Evolutionary conservation across 2,797 vertebrate species (phyloP), one percentile per base, ranked within the genome.

Genomic region (Todus mexicanus): DNA sequence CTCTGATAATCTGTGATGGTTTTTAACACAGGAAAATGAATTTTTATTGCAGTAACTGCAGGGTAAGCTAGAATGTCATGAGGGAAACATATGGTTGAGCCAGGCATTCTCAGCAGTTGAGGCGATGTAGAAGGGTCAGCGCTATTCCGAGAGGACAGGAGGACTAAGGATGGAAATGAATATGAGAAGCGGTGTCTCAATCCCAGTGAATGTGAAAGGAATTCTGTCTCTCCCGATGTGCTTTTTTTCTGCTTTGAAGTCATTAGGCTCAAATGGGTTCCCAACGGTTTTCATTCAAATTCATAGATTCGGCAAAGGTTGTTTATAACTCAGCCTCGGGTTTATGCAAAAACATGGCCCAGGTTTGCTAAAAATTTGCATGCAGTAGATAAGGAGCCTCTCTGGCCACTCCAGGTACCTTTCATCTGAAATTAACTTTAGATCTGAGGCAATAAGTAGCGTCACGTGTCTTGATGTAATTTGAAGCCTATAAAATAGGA

Each of bases 401-500:
- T 88, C 60, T 76, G 87, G 89, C 71, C 29, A 59, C 53, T 84
- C 27, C 56, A 93, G 54, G 65, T 89, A 91, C 11, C 31, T 93
- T 95, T 94, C 71, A 73, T 94, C 74, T 85, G 88, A 80, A 92
- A 93, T 75, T 57, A 83, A 50, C 29, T 76, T 91, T 35, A 83
- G 26, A 74, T 83, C 71, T 83, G 72, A 83, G 38, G 54, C 43
- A 89, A 86, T 23, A 80, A 84, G 92, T 75, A 64, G 61, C 68
- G 33, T 81, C 77, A 91, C 72, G 51, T 90, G 40, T 54, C 74
- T 84, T 65, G 31, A 91, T 76, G 47, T 71, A 73, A 68, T 87
- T 43, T 87, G 48, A 85, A 91, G 48, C 25, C 51, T 42, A 73
- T 68, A 80, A 78, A 92, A 75, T 47, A 80, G 42, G 12, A 91